Evolutionary conservation across 2,113 vertebrate genomes (phyloP).

Genomic region (Tetrao urogallus): DNA sequence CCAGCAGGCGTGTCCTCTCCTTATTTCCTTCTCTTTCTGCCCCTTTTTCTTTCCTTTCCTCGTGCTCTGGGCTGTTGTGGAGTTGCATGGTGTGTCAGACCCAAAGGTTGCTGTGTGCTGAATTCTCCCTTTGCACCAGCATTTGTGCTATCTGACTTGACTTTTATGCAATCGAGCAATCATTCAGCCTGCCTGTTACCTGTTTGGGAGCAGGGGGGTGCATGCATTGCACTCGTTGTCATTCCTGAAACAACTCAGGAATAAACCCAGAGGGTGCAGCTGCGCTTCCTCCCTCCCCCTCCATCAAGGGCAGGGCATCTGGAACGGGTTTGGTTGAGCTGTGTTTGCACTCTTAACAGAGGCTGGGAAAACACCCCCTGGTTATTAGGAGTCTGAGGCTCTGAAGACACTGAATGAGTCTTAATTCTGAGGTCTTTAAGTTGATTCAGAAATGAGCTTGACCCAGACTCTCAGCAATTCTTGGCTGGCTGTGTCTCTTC

Average conservation of each 20-base stretch:
- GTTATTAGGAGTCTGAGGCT: not conserved
- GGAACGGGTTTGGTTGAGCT: not conserved
- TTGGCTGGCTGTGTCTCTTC: not conserved
- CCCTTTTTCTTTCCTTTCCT: not conserved
- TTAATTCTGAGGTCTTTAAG: not conserved
- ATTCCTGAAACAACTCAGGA: not conserved
- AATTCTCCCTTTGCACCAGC: not conserved
- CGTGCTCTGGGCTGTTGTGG: not conserved
- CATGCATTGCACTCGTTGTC: not conserved
- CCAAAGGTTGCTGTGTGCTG: no score
- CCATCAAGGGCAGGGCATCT: not conserved
- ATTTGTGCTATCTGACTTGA: not conserved
- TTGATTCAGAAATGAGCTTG: not conserved
- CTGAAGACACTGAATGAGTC: not conserved
- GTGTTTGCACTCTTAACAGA: not conserved
- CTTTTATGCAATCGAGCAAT: not conserved
- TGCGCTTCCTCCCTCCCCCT: not conserved
- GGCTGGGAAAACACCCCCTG: conserved; percentile 3
- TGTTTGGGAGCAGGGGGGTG: not conserved
- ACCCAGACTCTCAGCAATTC: not conserved
- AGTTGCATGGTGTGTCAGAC: accelerated
- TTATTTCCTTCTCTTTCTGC: not conserved
- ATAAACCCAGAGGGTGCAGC: not conserved
- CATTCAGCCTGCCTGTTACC: not conserved
- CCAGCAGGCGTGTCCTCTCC: not conserved